Conservation (phyloP, 2,888 invertebrate genomes). For the Thelaira solivaga region DNA sequence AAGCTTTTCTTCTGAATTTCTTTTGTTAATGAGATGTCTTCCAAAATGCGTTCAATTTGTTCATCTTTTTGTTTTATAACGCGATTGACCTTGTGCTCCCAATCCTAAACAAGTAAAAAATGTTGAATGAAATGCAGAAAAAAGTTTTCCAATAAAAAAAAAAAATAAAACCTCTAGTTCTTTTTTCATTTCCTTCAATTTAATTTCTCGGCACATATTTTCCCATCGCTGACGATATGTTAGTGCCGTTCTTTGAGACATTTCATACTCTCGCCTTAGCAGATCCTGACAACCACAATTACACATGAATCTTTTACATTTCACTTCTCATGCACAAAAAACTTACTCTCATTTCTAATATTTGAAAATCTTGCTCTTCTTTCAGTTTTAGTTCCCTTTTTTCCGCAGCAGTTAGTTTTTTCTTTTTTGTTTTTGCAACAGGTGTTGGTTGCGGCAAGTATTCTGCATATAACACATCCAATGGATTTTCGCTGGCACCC, state of each 20-base stretch:
- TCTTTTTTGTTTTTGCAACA: conserved; percentile 55
- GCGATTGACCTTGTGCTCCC: conserved; percentile 65
- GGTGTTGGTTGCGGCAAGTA: conserved; percentile 15
- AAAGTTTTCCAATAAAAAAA: not conserved
- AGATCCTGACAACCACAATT: conserved; percentile 66
- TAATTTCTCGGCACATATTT: conserved; percentile 68
- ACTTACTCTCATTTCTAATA: conserved; percentile 68
- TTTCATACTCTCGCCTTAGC: conserved; percentile 69
- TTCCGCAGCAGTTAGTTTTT: conserved; percentile 65
- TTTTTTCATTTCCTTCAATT: conserved; percentile 67
- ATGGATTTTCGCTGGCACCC: not conserved
- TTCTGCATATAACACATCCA: conserved; percentile 11
- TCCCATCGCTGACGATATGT: conserved; percentile 70
- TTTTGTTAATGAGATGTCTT: conserved; percentile 68
- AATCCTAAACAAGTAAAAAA: conserved; percentile 58
- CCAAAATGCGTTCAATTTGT: conserved; percentile 67
- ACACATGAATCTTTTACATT: not conserved
- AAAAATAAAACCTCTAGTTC: conserved; percentile 66
- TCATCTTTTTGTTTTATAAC: conserved; percentile 69
- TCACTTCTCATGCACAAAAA: not conserved
- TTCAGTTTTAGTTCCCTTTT: conserved; percentile 62
- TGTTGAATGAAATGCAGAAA: not conserved
- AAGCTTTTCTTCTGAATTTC: conserved; percentile 68
- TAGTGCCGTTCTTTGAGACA: conserved; percentile 68
- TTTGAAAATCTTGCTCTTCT: conserved; percentile 63